These are phyloP conservation scores for Acronicta alni DNA, from an alignment of 2,888 invertebrate genomes.

Conservation along the genomic window DNA sequence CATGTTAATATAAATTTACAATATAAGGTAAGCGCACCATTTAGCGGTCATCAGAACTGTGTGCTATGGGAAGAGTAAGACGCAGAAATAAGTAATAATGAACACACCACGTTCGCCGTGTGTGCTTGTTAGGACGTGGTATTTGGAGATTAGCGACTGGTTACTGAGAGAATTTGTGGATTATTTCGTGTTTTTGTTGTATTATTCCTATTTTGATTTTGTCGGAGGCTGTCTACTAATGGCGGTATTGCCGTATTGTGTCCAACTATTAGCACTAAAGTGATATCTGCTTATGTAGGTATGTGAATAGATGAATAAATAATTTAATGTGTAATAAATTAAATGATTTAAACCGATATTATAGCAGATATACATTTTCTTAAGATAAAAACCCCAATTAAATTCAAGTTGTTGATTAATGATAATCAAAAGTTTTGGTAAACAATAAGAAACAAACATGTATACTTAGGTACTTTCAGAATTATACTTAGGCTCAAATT, in stretches of 20 bases:
- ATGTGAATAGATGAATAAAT: no score
- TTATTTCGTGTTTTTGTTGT: neutral
- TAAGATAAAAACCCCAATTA: no score
- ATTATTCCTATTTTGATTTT: neutral
- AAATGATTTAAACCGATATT: no score
- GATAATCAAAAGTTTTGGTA: no score
- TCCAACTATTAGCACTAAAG: neutral
- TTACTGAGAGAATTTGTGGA: neutral
- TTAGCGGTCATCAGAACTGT: neutral
- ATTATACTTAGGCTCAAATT: neutral
- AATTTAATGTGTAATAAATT: no score
- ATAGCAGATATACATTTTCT: no score
- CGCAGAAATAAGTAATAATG: slow-evolving; percentile 6
- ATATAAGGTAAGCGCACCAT: neutral
- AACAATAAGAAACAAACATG: no score
- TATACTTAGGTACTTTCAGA: no score
- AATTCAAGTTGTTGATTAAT: no score
- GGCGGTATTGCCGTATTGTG: neutral
- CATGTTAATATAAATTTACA: neutral
- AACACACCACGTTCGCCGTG: neutral
- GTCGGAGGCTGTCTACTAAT: no score
- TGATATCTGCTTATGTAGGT: neutral
- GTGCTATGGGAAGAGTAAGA: neutral
- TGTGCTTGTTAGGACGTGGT: neutral
- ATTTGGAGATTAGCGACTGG: slow-evolving; percentile 7